Conservation (phyloP, 2,888 invertebrate genomes). For the Sphaeridia pumilis region DNA sequence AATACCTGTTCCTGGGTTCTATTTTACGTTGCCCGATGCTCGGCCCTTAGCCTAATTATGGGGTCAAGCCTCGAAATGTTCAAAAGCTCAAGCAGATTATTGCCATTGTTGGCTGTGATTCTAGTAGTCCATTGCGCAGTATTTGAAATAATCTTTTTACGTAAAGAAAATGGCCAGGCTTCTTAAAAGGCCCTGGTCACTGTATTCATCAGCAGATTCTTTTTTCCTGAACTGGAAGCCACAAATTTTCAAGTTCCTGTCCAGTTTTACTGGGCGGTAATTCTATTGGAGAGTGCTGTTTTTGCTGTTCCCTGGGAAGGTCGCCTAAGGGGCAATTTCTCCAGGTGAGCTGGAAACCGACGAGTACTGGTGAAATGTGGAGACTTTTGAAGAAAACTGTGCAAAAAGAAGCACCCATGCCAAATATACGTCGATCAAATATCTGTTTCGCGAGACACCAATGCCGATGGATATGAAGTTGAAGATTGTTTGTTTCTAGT, state of each 20-base stretch:
- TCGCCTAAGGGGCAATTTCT: too few species aligned
- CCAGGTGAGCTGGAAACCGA: too few species aligned
- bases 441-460: too few species aligned
- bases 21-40: slow-evolving; percentile 26
- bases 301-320: slow-evolving; percentile 29
- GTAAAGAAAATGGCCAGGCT: slow-evolving; percentile 23
- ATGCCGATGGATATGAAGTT: too few species aligned
- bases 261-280: slow-evolving; percentile 30
- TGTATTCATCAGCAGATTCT: slow-evolving; percentile 31
- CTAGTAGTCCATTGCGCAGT: slow-evolving; percentile 18
- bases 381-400: too few species aligned
- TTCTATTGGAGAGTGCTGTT: slow-evolving; percentile 25
- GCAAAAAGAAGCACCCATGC: too few species aligned
- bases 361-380: too few species aligned
- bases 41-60: slow-evolving; percentile 20
- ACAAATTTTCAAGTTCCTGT: slow-evolving; percentile 18
- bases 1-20: slow-evolving; percentile 29
- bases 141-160: slow-evolving; percentile 23
- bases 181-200: slow-evolving; percentile 27
- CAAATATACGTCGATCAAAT: too few species aligned
- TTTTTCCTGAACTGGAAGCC: slow-evolving; percentile 28
- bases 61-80: slow-evolving; percentile 16
- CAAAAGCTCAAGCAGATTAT: neutral
- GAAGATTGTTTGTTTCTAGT: too few species aligned
- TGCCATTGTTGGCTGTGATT: slow-evolving; percentile 9